These are phyloP conservation scores for Morpho achilles DNA, from an alignment of 2,888 invertebrate species.

Conservation along the genomic window DNA sequence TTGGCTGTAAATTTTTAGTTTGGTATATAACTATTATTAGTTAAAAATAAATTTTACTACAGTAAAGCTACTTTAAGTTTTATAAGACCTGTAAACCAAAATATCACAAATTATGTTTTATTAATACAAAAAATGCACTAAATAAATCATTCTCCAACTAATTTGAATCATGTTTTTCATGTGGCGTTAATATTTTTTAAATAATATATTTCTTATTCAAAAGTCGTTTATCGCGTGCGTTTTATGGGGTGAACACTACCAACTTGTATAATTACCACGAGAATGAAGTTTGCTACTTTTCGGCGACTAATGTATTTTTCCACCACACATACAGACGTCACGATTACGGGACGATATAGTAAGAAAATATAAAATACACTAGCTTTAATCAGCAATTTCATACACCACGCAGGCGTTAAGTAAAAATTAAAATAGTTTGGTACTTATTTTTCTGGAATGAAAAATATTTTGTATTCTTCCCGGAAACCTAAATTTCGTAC, in stretches of 20 bases:
- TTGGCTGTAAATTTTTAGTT: too few species aligned
- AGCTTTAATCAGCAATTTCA: neutral
- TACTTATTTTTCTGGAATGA: too few species aligned
- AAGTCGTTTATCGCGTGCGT: conserved; percentile 61
- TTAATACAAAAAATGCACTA: too few species aligned
- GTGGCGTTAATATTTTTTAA: neutral
- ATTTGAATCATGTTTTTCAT: neutral
- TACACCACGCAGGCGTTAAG: too few species aligned
- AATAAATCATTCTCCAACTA: neutral
- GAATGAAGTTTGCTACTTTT: conserved; percentile 66
- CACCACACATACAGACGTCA: conserved; percentile 35
- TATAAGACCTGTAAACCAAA: too few species aligned
- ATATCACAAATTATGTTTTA: too few species aligned
- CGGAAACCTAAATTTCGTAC: too few species aligned
- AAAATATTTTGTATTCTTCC: too few species aligned
- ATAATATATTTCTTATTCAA: conserved; percentile 37
- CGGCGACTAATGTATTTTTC: conserved; percentile 50
- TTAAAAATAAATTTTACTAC: too few species aligned
- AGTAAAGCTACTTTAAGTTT: too few species aligned
- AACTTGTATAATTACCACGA: conserved; percentile 66
- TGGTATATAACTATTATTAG: too few species aligned
- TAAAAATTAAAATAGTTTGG: too few species aligned
- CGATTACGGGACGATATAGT: conserved; percentile 31
- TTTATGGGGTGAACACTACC: conserved; percentile 50
- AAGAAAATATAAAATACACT: neutral